phyloP scores from a whole-genome alignment of 2,113 vertebrate genomes.

The Capreolus pygargus region DNA sequence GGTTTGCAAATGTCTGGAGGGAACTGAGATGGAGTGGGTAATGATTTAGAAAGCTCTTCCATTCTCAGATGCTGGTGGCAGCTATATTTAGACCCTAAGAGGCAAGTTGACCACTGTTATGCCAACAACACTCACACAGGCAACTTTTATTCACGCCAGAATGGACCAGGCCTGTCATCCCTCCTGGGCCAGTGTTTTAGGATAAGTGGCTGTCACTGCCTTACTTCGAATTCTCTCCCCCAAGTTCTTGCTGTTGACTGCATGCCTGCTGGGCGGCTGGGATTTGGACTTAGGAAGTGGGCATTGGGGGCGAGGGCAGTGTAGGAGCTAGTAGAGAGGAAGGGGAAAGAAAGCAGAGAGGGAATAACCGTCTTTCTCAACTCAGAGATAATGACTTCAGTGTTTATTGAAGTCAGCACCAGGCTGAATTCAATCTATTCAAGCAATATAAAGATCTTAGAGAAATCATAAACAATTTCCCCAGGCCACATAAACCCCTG shows the following conservation, averaged over 20 bases:
- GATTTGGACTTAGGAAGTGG: background rate
- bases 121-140: background rate
- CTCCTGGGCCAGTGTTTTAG: background rate
- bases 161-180: background rate
- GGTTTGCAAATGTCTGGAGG: background rate
- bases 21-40: background rate
- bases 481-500: background rate
- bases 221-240: background rate
- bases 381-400: background rate
- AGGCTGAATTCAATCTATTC: background rate
- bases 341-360: background rate
- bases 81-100: constrained; percentile 38
- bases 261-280: background rate
- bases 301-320: rapidly evolving
- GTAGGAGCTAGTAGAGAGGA: background rate
- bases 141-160: background rate
- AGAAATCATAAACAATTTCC: background rate
- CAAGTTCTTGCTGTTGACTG: background rate
- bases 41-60: background rate
- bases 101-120: background rate
- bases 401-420: background rate
- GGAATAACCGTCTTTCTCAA: background rate
- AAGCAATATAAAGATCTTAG: background rate
- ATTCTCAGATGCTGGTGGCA: background rate
- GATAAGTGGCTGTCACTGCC: background rate